These are phyloP conservation scores for Apolygus lucorum DNA, from an alignment of 1,140 invertebrate species.

Conservation along the genomic window DNA sequence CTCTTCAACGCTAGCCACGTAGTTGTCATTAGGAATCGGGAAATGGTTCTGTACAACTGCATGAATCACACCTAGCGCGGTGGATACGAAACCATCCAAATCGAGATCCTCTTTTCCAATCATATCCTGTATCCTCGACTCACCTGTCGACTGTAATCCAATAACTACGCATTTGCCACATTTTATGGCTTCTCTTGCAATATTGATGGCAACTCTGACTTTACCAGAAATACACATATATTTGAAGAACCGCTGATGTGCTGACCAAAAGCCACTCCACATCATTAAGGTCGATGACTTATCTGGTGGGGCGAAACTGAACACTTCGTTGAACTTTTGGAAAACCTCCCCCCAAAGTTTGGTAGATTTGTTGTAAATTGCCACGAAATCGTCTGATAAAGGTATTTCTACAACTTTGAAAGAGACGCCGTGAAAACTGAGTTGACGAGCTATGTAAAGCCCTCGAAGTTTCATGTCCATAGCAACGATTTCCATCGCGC, in stretches of 20 bases:
- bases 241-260: constrained; percentile 99
- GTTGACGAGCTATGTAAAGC: constrained; percentile 96
- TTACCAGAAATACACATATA: constrained; percentile 98
- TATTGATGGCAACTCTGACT: constrained; percentile 67
- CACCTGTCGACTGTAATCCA: constrained; percentile 95
- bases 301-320: constrained; percentile 85
- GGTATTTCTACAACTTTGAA: constrained; percentile 96
- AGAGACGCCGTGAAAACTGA: constrained; percentile 90
- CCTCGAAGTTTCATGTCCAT: constrained; percentile 99
- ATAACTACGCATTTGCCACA: constrained; percentile 98
- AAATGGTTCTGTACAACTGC: constrained; percentile 94
- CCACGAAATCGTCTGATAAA: constrained; percentile 72
- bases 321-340: constrained; percentile 86
- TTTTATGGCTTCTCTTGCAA: constrained; percentile 73
- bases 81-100: constrained; percentile 95
- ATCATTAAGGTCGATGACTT: constrained; percentile 83
- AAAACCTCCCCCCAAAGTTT: constrained; percentile 90
- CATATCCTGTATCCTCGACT: constrained; percentile 91
- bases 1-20: no score
- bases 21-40: constrained; percentile 78
- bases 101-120: constrained; percentile 93
- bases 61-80: constrained; percentile 94
- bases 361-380: constrained; percentile 90
- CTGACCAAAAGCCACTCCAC: constrained; percentile 98
- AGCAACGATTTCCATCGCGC: constrained; percentile 98